Evolutionary conservation across 2,888 invertebrate genomes (phyloP).

Genomic region (Cryptosula pallasiana): DNA sequence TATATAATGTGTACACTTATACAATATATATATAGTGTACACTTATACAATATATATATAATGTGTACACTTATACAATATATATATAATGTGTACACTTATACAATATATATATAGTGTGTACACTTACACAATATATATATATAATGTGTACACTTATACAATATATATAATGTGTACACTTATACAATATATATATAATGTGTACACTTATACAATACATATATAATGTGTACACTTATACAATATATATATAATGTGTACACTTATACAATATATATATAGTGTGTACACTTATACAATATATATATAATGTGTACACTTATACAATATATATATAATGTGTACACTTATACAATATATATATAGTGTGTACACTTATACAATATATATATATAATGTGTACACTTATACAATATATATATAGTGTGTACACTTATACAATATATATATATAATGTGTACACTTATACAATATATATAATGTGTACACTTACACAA

Average conservation of each 20-base stretch:
- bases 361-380: not conserved
- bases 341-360: not conserved
- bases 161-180: not conserved
- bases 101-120: not conserved
- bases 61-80: not conserved
- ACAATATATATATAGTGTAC: too few species aligned
- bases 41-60: not conserved
- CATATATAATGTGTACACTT: not conserved
- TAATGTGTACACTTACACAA: not conserved
- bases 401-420: not conserved
- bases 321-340: not conserved
- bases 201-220: not conserved
- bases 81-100: not conserved
- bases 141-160: too few species aligned
- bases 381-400: not conserved
- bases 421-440: not conserved
- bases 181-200: not conserved
- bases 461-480: not conserved
- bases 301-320: not conserved
- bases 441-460: not conserved
- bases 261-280: not conserved
- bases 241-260: not conserved
- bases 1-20: too few species aligned
- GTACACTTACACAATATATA: too few species aligned
- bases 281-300: not conserved